Conservation (phyloP, 1,140 invertebrate species). For the Drosophila ohnishii region DNA sequence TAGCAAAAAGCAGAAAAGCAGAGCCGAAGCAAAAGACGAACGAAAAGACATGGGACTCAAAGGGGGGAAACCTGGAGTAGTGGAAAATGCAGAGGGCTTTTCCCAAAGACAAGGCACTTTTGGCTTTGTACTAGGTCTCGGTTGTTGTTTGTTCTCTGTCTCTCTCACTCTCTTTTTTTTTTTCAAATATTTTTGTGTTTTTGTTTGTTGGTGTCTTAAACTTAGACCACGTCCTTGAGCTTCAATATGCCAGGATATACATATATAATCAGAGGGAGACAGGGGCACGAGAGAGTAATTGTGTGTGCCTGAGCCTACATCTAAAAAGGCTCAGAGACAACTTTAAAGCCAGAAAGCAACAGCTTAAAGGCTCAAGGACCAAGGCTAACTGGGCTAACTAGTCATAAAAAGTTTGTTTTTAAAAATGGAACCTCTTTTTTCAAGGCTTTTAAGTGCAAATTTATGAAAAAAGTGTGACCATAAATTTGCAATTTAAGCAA, state of each 20-base stretch:
- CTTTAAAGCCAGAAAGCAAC: slow-evolving; percentile 52
- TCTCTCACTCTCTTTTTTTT: background rate
- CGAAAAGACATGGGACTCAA: slow-evolving; percentile 15
- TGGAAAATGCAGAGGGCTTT: slow-evolving; percentile 3
- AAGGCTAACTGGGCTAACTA: background rate
- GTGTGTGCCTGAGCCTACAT: slow-evolving; percentile 31
- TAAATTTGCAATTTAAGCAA: background rate
- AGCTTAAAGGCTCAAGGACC: slow-evolving; percentile 16
- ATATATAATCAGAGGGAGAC: background rate
- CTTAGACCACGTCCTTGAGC: slow-evolving; percentile 70
- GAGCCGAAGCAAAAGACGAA: slow-evolving; percentile 37
- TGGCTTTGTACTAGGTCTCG: slow-evolving; percentile 31
- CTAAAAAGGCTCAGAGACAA: slow-evolving; percentile 24
- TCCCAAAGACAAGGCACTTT: slow-evolving; percentile 42
- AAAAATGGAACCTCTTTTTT: background rate
- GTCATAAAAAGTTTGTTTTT: background rate
- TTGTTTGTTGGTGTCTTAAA: slow-evolving; percentile 47
- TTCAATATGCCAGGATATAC: slow-evolving; percentile 52
- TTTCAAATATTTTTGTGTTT: slow-evolving; percentile 28
- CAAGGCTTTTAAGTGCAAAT: background rate
- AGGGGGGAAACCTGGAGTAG: slow-evolving; percentile 10
- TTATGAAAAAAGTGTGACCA: background rate
- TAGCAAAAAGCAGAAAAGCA: slow-evolving; percentile 44
- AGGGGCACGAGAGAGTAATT: background rate
- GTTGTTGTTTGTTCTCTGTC: slow-evolving; percentile 25